phyloP scores from a whole-genome alignment of 2,888 invertebrate species.

The Epinotia bilunana region DNA sequence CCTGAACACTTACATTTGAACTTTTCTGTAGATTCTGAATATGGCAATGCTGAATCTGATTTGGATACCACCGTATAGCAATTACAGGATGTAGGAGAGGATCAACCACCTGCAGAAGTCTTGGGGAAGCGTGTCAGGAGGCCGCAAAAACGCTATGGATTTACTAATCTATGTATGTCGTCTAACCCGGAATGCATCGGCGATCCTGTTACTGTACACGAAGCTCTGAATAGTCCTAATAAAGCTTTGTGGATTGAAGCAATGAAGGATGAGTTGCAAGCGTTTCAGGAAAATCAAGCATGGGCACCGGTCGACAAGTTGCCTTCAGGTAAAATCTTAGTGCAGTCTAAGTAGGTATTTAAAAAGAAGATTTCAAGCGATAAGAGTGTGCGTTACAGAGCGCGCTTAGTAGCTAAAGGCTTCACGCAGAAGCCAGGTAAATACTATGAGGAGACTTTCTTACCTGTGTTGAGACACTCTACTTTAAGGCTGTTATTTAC shows the following conservation, averaged over 20 bases:
- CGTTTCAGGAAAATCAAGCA: slow-evolving; percentile 45
- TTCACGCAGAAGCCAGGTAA: slow-evolving; percentile 36
- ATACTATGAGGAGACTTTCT: slow-evolving; percentile 37
- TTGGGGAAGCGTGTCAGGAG: slow-evolving; percentile 8
- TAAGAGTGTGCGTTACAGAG: slow-evolving; percentile 36
- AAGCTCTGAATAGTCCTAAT: slow-evolving; percentile 46
- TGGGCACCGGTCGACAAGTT: slow-evolving; percentile 41
- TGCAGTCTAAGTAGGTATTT: slow-evolving; percentile 26
- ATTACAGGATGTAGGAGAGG: no score
- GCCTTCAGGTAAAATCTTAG: background rate
- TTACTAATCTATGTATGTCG: slow-evolving; percentile 33
- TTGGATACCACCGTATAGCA: no score
- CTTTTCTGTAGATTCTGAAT: background rate
- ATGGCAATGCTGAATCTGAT: no score
- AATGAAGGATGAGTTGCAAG: slow-evolving; percentile 44
- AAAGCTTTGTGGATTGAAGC: slow-evolving; percentile 46
- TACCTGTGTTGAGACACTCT: slow-evolving; percentile 34
- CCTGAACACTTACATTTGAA: background rate
- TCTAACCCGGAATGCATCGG: background rate
- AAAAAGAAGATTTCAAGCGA: background rate
- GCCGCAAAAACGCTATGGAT: slow-evolving; percentile 42
- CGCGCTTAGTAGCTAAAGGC: slow-evolving; percentile 40
- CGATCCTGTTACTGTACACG: slow-evolving; percentile 21
- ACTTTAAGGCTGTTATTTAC: slow-evolving; percentile 41
- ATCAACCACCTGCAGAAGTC: no score